Conservation (phyloP, 2,113 vertebrate species). For the Donacobius atricapilla region DNA sequence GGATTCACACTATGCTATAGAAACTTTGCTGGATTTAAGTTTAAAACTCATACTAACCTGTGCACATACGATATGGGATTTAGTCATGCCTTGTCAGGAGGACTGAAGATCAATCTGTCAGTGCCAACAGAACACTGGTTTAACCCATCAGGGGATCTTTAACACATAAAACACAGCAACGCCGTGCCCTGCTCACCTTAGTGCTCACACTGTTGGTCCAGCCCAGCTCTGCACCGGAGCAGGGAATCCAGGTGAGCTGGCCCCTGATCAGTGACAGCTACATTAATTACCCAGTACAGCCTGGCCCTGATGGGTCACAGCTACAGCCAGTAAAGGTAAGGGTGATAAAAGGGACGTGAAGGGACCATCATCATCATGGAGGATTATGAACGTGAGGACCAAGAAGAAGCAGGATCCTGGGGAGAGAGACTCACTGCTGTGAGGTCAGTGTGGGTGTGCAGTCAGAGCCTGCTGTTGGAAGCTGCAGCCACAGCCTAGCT, state of each 20-base stretch:
- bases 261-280: too few species aligned
- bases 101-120: background rate
- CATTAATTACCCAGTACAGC: background rate
- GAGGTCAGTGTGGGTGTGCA: background rate
- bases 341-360: background rate
- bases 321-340: background rate
- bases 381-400: background rate
- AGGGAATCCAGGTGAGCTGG: background rate
- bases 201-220: background rate
- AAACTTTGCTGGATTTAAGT: background rate
- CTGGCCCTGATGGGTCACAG: background rate
- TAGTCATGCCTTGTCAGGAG: background rate
- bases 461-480: background rate
- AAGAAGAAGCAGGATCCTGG: background rate
- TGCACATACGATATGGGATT: background rate
- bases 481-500: background rate
- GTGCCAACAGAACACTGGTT: background rate
- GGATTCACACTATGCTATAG: background rate
- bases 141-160: background rate
- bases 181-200: background rate
- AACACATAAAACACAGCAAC: background rate
- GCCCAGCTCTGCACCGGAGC: background rate
- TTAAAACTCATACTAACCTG: background rate
- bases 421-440: background rate
- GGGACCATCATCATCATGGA: background rate